Percentiles rank a stretch among this genome's conserved stretches.
These are phyloP conservation scores for Platygyra sinensis DNA, from an alignment of 64 coral and sea anemone genomes.

Conservation along the genomic window DNA sequence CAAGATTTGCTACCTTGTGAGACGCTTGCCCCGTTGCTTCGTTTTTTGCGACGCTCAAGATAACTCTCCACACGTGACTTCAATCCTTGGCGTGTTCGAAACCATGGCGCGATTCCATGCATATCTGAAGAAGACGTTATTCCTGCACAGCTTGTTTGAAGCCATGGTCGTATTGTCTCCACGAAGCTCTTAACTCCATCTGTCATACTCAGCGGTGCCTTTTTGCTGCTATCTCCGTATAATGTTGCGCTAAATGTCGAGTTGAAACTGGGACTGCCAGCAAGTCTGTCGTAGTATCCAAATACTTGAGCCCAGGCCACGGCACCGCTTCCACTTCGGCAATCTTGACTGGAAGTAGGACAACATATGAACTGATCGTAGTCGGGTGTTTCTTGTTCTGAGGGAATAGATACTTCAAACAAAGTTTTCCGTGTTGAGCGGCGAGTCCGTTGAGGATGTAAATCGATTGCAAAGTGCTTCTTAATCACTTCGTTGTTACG, in stretches of 20 bases:
- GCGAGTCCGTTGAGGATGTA: background rate
- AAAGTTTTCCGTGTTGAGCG: background rate
- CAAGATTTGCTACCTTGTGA: background rate
- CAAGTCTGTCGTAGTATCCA: conserved; percentile 68
- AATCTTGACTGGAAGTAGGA: background rate
- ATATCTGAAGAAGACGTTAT: background rate
- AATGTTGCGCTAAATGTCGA: conserved; percentile 24
- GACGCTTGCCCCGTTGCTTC: background rate
- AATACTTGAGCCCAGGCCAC: conserved; percentile 79
- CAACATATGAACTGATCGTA: conserved; percentile 59
- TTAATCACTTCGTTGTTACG: background rate
- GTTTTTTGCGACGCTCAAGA: background rate
- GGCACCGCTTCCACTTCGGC: conserved; percentile 49
- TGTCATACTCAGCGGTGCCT: background rate
- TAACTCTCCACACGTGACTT: background rate
- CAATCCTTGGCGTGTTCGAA: conserved; percentile 32
- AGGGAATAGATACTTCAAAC: background rate
- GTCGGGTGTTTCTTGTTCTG: conserved; percentile 33
- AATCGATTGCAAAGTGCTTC: conserved; percentile 56
- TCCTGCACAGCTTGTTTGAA: conserved; percentile 44
- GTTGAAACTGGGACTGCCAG: background rate
- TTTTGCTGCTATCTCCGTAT: background rate
- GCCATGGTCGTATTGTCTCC: conserved; percentile 8
- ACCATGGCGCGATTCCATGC: conserved; percentile 34
- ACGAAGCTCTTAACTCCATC: background rate